These are phyloP conservation scores for Pseudachorutes palmiensis DNA, from an alignment of 1,140 invertebrate genomes.

Conservation along the genomic window DNA sequence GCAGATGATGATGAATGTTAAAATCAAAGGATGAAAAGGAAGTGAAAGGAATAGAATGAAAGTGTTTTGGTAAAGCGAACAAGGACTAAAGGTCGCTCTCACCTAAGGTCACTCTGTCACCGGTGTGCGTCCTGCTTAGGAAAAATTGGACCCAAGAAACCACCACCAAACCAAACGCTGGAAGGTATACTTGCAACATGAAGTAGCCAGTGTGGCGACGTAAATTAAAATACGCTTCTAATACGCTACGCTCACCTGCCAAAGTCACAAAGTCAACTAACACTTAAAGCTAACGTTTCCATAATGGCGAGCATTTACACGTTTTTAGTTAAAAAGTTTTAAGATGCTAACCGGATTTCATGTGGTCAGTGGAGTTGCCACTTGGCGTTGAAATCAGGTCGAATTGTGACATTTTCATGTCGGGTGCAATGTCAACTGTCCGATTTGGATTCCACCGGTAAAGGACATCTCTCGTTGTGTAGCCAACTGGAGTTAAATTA, in stretches of 20 bases:
- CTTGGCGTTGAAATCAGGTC: constrained; percentile 69
- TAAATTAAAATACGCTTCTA: constrained; percentile 48
- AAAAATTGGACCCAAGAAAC: constrained; percentile 53
- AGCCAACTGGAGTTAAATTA: constrained; percentile 59
- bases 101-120: constrained; percentile 35
- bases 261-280: not conserved
- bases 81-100: no score
- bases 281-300: not conserved
- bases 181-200: constrained; percentile 51
- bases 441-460: constrained; percentile 71
- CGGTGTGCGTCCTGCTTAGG: constrained; percentile 44
- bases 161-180: constrained; percentile 47
- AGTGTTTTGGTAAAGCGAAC: no score
- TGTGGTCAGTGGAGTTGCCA: constrained; percentile 57
- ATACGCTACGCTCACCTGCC: constrained; percentile 42
- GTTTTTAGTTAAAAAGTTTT: no score
- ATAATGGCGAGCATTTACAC: no score
- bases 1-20: not conserved
- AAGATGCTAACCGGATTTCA: constrained; percentile 45
- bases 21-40: not conserved
- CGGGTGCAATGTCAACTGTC: constrained; percentile 68
- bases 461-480: constrained; percentile 68
- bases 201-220: constrained; percentile 50
- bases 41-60: not conserved
- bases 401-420: constrained; percentile 79